Conservation (phyloP, 1,140 invertebrate species). For the Bombus breviceps region DNA sequence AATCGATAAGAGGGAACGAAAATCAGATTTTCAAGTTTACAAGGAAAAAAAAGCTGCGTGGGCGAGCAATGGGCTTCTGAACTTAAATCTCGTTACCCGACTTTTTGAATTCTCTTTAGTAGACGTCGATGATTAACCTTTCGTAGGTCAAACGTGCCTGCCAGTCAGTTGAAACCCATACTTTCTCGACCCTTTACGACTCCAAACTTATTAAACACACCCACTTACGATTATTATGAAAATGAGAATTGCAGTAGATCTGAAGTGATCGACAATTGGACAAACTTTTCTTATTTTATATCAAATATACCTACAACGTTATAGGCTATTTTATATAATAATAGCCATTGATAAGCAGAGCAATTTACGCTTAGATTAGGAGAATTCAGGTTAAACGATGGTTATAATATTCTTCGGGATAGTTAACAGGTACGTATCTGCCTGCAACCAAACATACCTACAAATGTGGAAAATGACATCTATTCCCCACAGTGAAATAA, state of each 20-base stretch:
- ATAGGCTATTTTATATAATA: too few relatives aligned
- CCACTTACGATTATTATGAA: too few relatives aligned
- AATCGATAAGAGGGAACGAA: neutral
- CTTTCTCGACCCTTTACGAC: neutral
- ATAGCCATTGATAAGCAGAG: too few relatives aligned
- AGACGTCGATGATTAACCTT: constrained; percentile 17
- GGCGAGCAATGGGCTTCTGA: neutral
- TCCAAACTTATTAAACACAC: too few relatives aligned
- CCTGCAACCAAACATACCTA: too few relatives aligned
- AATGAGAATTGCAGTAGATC: too few relatives aligned
- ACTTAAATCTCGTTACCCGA: neutral
- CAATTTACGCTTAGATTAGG: too few relatives aligned
- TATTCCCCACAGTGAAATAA: neutral
- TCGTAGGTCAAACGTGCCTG: neutral
- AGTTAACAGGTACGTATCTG: too few relatives aligned
- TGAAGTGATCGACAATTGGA: accelerated
- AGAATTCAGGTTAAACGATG: too few relatives aligned
- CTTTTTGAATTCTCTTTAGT: neutral
- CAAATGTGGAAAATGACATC: too few relatives aligned
- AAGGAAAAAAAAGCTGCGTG: neutral
- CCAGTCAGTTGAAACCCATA: neutral
- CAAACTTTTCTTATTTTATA: neutral
- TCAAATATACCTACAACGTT: too few relatives aligned
- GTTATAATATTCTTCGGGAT: too few relatives aligned
- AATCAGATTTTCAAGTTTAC: neutral